Percentiles rank a stretch among this genome's conserved stretches.
phyloP scores from a whole-genome alignment of 2,888 invertebrate genomes.

The Ischnus inquisitorius region DNA sequence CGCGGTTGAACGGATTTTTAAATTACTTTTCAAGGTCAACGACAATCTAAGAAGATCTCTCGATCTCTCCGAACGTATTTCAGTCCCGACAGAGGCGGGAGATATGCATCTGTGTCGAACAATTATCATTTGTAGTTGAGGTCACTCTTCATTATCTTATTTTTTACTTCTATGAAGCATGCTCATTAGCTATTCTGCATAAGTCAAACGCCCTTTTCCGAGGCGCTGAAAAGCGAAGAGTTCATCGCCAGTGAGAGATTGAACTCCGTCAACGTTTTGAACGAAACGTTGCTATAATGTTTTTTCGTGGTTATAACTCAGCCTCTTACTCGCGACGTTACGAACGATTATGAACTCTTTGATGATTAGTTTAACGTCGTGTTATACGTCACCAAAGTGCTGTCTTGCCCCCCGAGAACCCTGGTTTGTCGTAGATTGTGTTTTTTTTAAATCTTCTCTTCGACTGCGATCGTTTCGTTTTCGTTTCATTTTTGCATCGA shows the following conservation, averaged over 20 bases:
- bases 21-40: too few relatives aligned
- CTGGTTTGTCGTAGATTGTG: constrained; percentile 45
- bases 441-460: constrained; percentile 19
- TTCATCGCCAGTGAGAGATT: constrained; percentile 54
- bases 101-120: constrained; percentile 74
- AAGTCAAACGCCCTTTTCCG: constrained; percentile 14
- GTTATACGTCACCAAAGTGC: constrained; percentile 30
- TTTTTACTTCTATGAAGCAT: constrained; percentile 77
- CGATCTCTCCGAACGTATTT: constrained; percentile 71
- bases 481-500: constrained; percentile 3
- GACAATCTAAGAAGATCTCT: too few relatives aligned
- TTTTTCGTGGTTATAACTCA: neutral
- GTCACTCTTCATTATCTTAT: constrained; percentile 78
- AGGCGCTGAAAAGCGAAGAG: constrained; percentile 30
- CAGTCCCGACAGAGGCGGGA: constrained; percentile 66
- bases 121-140: constrained; percentile 76
- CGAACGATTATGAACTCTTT: constrained; percentile 35
- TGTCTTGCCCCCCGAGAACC: constrained; percentile 24
- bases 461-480: constrained; percentile 16
- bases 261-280: neutral
- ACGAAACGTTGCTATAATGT: neutral
- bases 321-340: constrained; percentile 40
- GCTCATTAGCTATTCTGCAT: constrained; percentile 75
- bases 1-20: too few relatives aligned
- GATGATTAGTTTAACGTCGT: constrained; percentile 42